Conservation (phyloP, 2,888 invertebrate species). For the Sisyra terminalis region DNA sequence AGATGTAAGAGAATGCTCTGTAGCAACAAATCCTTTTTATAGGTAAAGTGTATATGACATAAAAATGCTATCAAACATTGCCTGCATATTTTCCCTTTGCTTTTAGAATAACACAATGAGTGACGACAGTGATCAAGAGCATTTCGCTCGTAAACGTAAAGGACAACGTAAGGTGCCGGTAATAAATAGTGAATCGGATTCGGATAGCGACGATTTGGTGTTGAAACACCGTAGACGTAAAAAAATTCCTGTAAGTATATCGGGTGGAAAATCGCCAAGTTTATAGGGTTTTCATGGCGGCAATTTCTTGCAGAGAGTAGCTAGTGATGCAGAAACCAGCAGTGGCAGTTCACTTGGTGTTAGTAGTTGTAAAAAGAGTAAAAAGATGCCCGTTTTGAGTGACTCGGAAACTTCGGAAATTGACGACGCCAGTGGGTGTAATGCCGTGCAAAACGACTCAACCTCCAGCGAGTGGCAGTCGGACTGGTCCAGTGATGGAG, state of each 20-base stretch:
- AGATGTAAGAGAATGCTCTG: too few species aligned
- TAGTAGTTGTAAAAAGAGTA: not conserved
- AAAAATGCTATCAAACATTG: not conserved
- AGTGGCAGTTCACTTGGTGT: slow-evolving; percentile 18
- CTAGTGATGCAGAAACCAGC: slow-evolving; percentile 31
- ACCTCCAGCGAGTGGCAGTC: slow-evolving; percentile 9
- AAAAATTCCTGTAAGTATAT: slow-evolving; percentile 29
- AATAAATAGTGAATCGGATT: slow-evolving; percentile 15
- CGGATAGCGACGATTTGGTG: slow-evolving; percentile 31
- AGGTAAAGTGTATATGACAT: too few species aligned
- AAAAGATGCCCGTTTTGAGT: slow-evolving; percentile 13
- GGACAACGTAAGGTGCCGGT: slow-evolving; percentile 11
- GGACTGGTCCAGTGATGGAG: slow-evolving; percentile 13
- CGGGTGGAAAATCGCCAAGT: too few species aligned
- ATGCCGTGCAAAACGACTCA: slow-evolving; percentile 1
- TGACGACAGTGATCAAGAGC: slow-evolving; percentile 19
- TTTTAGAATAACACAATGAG: slow-evolving; percentile 16
- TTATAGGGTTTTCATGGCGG: too few species aligned
- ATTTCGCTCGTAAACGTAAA: not conserved
- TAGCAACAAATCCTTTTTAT: too few species aligned
- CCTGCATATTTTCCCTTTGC: slow-evolving; percentile 7
- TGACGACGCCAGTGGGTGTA: slow-evolving; percentile 11
- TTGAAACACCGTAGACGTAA: slow-evolving; percentile 26
- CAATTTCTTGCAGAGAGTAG: slow-evolving; percentile 33
- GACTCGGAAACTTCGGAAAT: slow-evolving; percentile 13